Evolutionary conservation across 2,797 vertebrate genomes (phyloP), one percentile per base, ranked within the genome.

Genomic region (Dendrocincla tyrannina): DNA sequence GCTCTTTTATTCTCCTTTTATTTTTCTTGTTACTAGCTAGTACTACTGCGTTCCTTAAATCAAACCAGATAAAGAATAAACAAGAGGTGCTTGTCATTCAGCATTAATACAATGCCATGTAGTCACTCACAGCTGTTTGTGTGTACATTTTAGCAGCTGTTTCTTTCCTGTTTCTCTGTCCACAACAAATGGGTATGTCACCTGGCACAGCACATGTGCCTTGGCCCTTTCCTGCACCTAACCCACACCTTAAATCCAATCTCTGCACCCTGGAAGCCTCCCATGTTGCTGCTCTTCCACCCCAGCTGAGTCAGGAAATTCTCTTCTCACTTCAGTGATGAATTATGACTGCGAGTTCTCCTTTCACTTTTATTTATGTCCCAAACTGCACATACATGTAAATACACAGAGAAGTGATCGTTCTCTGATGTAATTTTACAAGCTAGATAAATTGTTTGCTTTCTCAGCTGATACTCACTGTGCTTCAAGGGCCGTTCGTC

Each of bases 401-500:
- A 84, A 62, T 13, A 62, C 33, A 53, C 1, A 52, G 18, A 77
- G 33, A 56, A 68, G 15, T 14, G 17, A 75, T 49, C 3, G 1
- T 64, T 32, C 42, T 67, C 41, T 4, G 4, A 17, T 14, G 5
- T 37, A 69, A 5, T 13, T 56, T 69, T 33, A 69, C 41, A 73
- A 82, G 37, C 37, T 55, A 39, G 19, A 46, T n/a, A 64, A 64
- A 67, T 23, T 18, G 25, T 20, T 85, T 63, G 66, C 55, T 88
- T 72, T 81, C n/a, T 85, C n/a, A 91, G 83, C 46, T 55, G 74
- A 64, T 96, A 96, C 96, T 97, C 83, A 96, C 97, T 55, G 89
- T 77, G 75, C 27, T 92, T 82, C 63, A 80, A 76, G 32, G 47
- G 62, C 72, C 0, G 9, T 46, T 84, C 0, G 17, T 94, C 89